A percentile compares a stretch with the other conserved stretches of the same genome.
Evolutionary conservation across 2,797 vertebrate species (phyloP).

Genomic region (Lutjanus campechanus): DNA sequence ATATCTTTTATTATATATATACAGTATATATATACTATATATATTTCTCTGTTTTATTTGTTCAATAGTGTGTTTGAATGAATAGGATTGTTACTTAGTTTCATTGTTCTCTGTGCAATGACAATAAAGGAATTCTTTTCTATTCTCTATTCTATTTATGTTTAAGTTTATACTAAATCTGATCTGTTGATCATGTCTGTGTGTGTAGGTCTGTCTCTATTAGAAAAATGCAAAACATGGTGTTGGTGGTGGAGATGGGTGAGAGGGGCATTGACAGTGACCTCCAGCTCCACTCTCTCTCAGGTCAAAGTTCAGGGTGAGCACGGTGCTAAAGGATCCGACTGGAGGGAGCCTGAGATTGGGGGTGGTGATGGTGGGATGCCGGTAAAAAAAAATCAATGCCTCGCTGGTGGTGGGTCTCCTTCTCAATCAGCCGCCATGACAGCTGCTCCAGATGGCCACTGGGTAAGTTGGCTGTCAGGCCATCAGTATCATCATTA

Average conservation of each 20-base stretch:
- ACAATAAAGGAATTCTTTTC: too few relatives aligned
- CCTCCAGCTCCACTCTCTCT: slow-evolving; percentile 63
- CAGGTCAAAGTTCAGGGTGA: slow-evolving; percentile 78
- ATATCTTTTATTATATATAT: too few relatives aligned
- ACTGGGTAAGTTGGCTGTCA: slow-evolving; percentile 80
- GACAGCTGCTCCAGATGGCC: slow-evolving; percentile 87
- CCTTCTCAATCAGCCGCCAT: slow-evolving; percentile 84
- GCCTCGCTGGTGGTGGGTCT: slow-evolving; percentile 74
- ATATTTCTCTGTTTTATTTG: too few relatives aligned
- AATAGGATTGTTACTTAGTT: too few relatives aligned
- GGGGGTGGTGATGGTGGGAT: slow-evolving; percentile 16
- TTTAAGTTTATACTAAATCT: background rate
- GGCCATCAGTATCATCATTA: slow-evolving; percentile 85
- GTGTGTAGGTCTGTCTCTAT: background rate
- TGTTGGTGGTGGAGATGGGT: background rate
- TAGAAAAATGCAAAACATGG: background rate
- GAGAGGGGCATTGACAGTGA: slow-evolving; percentile 71
- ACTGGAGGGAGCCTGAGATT: slow-evolving; percentile 44
- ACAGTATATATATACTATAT: too few relatives aligned
- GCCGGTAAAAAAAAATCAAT: slow-evolving; percentile 72
- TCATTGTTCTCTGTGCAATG: too few relatives aligned
- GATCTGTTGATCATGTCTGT: background rate
- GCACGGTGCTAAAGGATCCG: slow-evolving; percentile 48
- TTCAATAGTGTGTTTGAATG: too few relatives aligned
- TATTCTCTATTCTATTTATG: too few relatives aligned